These are phyloP conservation scores for Agapornis roseicollis DNA, from an alignment of 2,113 vertebrate genomes.

Conservation along the genomic window DNA sequence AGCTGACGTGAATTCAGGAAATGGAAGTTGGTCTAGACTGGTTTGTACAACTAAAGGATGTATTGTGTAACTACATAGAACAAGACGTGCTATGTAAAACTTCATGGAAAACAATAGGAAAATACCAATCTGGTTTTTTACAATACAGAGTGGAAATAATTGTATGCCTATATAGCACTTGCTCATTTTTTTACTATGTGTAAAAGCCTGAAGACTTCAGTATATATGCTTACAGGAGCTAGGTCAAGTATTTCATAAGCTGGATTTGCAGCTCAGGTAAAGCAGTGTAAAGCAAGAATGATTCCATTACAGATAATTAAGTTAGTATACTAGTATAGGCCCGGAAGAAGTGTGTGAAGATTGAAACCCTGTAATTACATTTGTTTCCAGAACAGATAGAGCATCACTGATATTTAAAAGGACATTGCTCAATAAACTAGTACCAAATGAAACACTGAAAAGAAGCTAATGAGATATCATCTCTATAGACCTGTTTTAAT, in stretches of 20 bases:
- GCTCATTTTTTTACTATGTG: background rate
- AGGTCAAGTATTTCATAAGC: background rate
- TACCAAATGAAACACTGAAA: constrained; percentile 13
- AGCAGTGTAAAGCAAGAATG: background rate
- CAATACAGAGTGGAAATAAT: constrained; percentile 24
- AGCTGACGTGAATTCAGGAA: background rate
- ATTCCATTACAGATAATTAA: constrained; percentile 20
- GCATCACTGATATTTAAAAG: background rate
- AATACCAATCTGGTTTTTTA: constrained; percentile 12
- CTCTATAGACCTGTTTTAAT: background rate
- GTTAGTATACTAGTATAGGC: constrained; percentile 20
- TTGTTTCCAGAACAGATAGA: constrained; percentile 54
- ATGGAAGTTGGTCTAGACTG: background rate
- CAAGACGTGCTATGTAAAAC: background rate
- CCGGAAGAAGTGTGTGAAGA: background rate
- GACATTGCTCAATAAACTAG: constrained; percentile 44
- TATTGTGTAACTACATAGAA: background rate
- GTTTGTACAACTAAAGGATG: background rate
- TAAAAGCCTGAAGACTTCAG: background rate
- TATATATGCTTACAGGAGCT: background rate
- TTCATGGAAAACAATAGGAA: constrained; percentile 2
- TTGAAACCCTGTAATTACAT: constrained; percentile 52
- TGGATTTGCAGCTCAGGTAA: background rate
- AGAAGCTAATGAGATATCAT: background rate
- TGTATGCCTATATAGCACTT: background rate